These are phyloP conservation scores for Parapsyche elsis DNA, from an alignment of 1,140 invertebrate species.

Conservation along the genomic window DNA sequence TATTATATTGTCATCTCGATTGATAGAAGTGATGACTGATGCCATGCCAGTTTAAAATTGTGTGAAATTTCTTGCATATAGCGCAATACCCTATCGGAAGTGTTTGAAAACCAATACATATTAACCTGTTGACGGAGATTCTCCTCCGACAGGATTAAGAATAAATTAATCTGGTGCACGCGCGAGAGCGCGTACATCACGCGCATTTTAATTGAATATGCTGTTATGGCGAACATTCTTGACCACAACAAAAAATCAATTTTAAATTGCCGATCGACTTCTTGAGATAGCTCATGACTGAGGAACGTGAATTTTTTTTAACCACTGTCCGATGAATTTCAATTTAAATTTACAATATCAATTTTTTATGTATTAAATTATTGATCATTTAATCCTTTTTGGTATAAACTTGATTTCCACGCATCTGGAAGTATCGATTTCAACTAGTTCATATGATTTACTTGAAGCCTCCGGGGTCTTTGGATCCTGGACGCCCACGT, in stretches of 20 bases:
- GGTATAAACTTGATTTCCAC: too few relatives aligned
- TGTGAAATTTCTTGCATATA: slow-evolving; percentile 41
- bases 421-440: too few relatives aligned
- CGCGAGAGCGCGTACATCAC: not conserved
- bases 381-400: too few relatives aligned
- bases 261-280: not conserved
- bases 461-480: not conserved
- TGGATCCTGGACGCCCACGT: slow-evolving; percentile 17
- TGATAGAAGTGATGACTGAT: slow-evolving; percentile 29
- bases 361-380: too few relatives aligned
- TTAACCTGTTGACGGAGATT: not conserved
- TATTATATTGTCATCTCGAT: slow-evolving; percentile 6
- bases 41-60: slow-evolving; percentile 22
- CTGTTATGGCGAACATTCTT: not conserved
- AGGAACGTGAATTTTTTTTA: not conserved
- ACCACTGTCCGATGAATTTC: not conserved
- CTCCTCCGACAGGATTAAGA: slow-evolving; percentile 27
- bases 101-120: not conserved
- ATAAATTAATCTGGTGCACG: slow-evolving; percentile 24
- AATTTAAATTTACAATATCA: not conserved
- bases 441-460: too few relatives aligned
- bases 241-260: slow-evolving; percentile 4
- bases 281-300: slow-evolving; percentile 14
- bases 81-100: not conserved
- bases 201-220: slow-evolving; percentile 38